Conservation (phyloP, 2,888 invertebrate species). For the Anoncus sp. region DNA sequence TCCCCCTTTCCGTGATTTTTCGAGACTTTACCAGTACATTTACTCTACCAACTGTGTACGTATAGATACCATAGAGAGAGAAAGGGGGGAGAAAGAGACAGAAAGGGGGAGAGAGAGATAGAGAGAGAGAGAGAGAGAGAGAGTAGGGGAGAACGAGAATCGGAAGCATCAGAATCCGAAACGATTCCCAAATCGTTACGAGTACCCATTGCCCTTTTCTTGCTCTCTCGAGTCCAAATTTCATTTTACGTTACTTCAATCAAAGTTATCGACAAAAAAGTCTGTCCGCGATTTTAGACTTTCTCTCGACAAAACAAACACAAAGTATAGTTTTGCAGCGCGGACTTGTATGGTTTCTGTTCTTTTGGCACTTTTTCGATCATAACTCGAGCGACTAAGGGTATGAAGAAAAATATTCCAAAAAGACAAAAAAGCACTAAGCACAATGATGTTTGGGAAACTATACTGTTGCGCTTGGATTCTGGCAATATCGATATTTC, state of each 20-base stretch:
- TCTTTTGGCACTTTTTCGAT: neutral
- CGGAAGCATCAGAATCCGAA: constrained; percentile 37
- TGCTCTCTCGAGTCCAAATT: constrained; percentile 40
- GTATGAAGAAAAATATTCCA: neutral
- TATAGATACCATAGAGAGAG: constrained; percentile 5
- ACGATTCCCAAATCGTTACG: constrained; percentile 45
- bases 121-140: constrained; percentile 10
- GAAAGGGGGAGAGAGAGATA: constrained; percentile 1
- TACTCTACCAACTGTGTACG: constrained; percentile 22
- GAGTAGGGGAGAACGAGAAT: constrained; percentile 18
- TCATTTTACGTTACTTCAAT: constrained; percentile 50
- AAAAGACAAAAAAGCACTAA: neutral
- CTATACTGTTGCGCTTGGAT: neutral
- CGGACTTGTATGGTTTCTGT: constrained; percentile 9
- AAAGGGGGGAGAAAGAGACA: constrained; percentile 5
- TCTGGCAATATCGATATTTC: neutral
- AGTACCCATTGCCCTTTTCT: constrained; percentile 23
- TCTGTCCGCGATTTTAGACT: constrained; percentile 26
- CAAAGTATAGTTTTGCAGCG: constrained; percentile 25
- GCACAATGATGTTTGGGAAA: neutral
- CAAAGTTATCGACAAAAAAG: constrained; percentile 47
- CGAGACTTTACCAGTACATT: constrained; percentile 51
- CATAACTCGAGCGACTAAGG: neutral
- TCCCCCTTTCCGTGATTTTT: constrained; percentile 47
- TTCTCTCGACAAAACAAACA: constrained; percentile 41